Evolutionary conservation across 1,140 invertebrate species (phyloP).

Genomic region (Drosophila punjabiensis): DNA sequence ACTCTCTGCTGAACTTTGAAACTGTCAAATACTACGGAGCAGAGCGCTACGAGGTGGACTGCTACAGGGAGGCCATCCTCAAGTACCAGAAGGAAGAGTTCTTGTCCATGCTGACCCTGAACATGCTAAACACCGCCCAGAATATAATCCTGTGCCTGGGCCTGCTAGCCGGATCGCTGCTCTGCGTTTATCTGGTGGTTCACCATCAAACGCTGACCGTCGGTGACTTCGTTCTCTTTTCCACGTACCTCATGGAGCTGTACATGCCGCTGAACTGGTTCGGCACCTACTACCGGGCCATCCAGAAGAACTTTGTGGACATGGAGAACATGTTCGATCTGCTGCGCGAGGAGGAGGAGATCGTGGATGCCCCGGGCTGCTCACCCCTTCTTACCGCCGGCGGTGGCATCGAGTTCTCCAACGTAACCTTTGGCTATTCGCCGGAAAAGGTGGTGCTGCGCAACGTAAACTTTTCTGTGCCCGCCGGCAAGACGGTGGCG

Average conservation of each 20-base stretch:
- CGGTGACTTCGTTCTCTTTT: constrained; percentile 98
- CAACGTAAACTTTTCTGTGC: constrained; percentile 94
- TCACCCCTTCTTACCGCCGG: constrained; percentile 89
- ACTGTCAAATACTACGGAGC: constrained; percentile 99
- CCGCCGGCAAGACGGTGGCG: constrained; percentile 95
- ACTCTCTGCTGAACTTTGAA: constrained; percentile 98
- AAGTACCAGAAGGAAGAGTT: constrained; percentile 96
- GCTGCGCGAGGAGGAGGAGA: constrained; percentile 93
- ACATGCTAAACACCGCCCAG: constrained; percentile 95
- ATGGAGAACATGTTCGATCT: constrained; percentile 99
- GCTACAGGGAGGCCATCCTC: constrained; percentile 92
- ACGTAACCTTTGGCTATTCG: constrained; percentile 95
- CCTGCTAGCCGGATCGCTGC: constrained; percentile 93
- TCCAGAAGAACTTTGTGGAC: constrained; percentile 98
- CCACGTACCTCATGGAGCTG: constrained; percentile 97
- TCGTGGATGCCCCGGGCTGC: constrained; percentile 93
- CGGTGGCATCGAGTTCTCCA: constrained; percentile 94
- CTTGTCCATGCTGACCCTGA: constrained; percentile 93
- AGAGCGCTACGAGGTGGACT: constrained; percentile 95
- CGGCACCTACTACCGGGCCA: constrained; percentile 98
- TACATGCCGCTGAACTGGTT: constrained; percentile 98
- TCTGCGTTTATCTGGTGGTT: constrained; percentile 94
- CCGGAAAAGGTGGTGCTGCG: constrained; percentile 93
- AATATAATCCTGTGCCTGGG: constrained; percentile 96
- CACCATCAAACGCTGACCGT: constrained; percentile 90